Conservation (phyloP, 2,797 vertebrate species). For the Gymnoscopelus braueri region DNA sequence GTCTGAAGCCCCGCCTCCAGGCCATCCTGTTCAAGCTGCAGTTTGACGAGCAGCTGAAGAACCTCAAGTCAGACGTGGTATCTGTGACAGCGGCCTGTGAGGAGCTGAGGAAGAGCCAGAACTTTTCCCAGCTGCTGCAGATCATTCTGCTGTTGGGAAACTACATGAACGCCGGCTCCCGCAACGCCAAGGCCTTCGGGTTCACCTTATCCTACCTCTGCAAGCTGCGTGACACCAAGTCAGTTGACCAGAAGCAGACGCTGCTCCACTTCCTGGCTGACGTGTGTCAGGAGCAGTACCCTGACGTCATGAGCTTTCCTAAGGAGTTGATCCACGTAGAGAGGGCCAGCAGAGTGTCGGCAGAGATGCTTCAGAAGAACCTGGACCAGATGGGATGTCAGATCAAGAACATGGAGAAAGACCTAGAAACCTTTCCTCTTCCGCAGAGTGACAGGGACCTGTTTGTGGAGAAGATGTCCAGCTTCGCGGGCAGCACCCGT, state of each 20-base stretch:
- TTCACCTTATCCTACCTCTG: constrained; percentile 88
- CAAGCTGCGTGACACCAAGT: constrained; percentile 87
- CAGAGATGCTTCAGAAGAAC: constrained; percentile 88
- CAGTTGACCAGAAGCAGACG: constrained; percentile 87
- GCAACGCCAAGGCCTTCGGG: constrained; percentile 90
- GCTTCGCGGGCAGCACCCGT: constrained; percentile 80
- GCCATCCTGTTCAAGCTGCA: constrained; percentile 90
- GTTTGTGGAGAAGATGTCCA: constrained; percentile 86
- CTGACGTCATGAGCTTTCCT: constrained; percentile 86
- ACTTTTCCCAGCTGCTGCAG: constrained; percentile 84
- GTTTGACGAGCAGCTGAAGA: constrained; percentile 92
- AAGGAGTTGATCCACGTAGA: constrained; percentile 92
- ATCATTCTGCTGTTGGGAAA: constrained; percentile 89
- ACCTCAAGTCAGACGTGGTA: constrained; percentile 92
- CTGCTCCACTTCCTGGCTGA: constrained; percentile 91
- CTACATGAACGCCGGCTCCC: constrained; percentile 92
- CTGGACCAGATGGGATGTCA: constrained; percentile 86
- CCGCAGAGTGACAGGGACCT: constrained; percentile 83
- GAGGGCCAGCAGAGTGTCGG: constrained; percentile 92
- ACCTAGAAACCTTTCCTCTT: constrained; percentile 84
- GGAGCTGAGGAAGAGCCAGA: constrained; percentile 85
- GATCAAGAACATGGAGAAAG: constrained; percentile 79
- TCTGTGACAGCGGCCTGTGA: constrained; percentile 92
- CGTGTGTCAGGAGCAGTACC: constrained; percentile 84
- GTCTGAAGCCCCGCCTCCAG: constrained; percentile 83